Evolutionary conservation across 2,888 invertebrate species (phyloP), one percentile per base, ranked within the genome.

Genomic region (Schizaphis graminum): DNA sequence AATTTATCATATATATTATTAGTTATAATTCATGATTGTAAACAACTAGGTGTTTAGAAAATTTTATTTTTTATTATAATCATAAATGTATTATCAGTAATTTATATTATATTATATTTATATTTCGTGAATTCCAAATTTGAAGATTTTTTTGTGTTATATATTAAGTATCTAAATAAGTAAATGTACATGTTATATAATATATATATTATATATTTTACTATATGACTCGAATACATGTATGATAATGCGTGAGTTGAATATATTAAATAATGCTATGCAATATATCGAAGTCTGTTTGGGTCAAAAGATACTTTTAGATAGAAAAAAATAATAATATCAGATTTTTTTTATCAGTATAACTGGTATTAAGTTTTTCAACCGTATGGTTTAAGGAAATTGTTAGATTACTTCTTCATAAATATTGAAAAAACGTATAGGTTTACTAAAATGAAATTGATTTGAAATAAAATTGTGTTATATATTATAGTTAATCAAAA

Each of bases 251-350:
- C 67, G 90, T 91, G 94, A 90, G 90, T n/a, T 67, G 94, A 94
- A 94, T 94, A 94, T 91, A 94, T 94, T 94, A 91, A 53, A 92
- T 49, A 88, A 90, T 7, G 61, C 8, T 28, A 2, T 53, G 53
- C 87, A 92, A 86, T 87, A 85, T 84, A 47, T 90, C 49, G 47
- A 47, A 56, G 24, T 90, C 57, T 85, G 84, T 93, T 93, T 93
- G 84, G 93, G 93, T 85, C 85, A 90, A 90, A 93, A 90, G 90
- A 93, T 90, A 61, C 89, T 89, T 93, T 93, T 93, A 56, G 77
- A 57, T 56, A 35, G 47, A 24, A 57, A 49, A 35, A 57, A 57
- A 87, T 49, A 67, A 88, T 35, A 61, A 90, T 89, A 89, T 8
- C 88, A 61, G 93, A 90, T 90, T 89, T 93, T 90, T 85, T 93